Percentiles rank a stretch among this genome's conserved stretches.
Conservation (phyloP, 2,797 vertebrate genomes). For the Thripadectes ignobilis region DNA sequence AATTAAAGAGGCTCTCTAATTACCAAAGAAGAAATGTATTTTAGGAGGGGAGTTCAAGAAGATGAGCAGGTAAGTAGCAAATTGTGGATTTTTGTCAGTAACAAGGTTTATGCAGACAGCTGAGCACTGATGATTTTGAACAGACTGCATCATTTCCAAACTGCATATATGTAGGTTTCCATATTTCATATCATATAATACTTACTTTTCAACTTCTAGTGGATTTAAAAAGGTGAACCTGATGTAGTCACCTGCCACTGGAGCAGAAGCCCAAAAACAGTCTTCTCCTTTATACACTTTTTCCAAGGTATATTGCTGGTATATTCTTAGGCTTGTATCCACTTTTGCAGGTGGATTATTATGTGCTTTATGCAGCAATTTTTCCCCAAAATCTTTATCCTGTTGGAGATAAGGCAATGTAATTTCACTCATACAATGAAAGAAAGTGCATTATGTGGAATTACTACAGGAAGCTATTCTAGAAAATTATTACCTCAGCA, state of each 20-base stretch:
- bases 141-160: not conserved
- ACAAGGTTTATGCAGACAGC: not conserved
- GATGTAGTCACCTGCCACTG: conserved; percentile 76
- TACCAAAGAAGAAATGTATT: not conserved
- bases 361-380: conserved; percentile 70
- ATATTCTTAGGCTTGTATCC: conserved; percentile 75
- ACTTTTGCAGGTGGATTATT: conserved; percentile 81
- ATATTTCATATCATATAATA: not conserved
- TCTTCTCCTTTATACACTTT: conserved; percentile 76
- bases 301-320: conserved; percentile 77
- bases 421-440: not conserved
- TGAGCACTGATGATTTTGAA: not conserved
- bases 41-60: not conserved
- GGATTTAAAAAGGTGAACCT: conserved; percentile 78
- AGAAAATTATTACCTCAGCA: not conserved
- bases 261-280: conserved; percentile 82
- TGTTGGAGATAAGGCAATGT: conserved; percentile 42
- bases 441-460: not conserved
- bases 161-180: not conserved
- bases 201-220: conserved; percentile 78
- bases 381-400: conserved; percentile 85
- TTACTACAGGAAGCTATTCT: not conserved
- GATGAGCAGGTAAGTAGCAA: not conserved
- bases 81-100: not conserved
- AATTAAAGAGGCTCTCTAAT: not conserved